A percentile compares a stretch with the other conserved stretches of the same genome.
Evolutionary conservation across 2,113 vertebrate genomes (phyloP).

Genomic region (Hippocampus guttulatus): DNA sequence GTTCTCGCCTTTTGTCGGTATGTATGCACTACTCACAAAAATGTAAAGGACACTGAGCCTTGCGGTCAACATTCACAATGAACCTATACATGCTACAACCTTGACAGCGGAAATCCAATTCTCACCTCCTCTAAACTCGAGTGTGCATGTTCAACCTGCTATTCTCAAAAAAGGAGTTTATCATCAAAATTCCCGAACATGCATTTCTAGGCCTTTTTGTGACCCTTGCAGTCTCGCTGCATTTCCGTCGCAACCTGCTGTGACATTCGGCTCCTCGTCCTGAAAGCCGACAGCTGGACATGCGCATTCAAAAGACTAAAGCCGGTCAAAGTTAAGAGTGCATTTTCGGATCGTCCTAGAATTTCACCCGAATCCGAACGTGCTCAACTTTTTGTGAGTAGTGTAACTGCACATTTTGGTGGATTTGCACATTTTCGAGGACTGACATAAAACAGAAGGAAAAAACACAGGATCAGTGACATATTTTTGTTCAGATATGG

Average conservation of each 20-base stretch:
- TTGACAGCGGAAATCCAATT: neutral
- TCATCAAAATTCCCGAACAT: too few species aligned
- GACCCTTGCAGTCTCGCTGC: too few species aligned
- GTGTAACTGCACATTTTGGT: conserved; percentile 33
- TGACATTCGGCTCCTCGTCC: too few species aligned
- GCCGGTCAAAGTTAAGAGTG: neutral
- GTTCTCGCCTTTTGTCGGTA: neutral
- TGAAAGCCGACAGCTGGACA: neutral
- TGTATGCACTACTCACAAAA: neutral
- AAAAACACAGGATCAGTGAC: conserved; percentile 31
- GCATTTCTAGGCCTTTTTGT: too few species aligned
- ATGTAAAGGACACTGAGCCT: neutral
- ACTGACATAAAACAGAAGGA: conserved; percentile 26
- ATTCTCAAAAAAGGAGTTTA: too few species aligned
- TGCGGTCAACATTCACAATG: neutral
- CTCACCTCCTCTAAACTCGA: too few species aligned
- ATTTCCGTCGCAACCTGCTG: too few species aligned
- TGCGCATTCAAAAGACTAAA: neutral
- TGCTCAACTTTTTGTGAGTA: neutral
- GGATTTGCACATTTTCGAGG: conserved; percentile 33
- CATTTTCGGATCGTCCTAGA: too few species aligned
- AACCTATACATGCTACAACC: neutral
- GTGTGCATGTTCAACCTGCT: too few species aligned
- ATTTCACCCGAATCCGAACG: neutral
- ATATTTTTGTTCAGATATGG: conserved; percentile 70